phyloP scores from a whole-genome alignment of 2,797 vertebrate species.

The Thunnus albacares region DNA sequence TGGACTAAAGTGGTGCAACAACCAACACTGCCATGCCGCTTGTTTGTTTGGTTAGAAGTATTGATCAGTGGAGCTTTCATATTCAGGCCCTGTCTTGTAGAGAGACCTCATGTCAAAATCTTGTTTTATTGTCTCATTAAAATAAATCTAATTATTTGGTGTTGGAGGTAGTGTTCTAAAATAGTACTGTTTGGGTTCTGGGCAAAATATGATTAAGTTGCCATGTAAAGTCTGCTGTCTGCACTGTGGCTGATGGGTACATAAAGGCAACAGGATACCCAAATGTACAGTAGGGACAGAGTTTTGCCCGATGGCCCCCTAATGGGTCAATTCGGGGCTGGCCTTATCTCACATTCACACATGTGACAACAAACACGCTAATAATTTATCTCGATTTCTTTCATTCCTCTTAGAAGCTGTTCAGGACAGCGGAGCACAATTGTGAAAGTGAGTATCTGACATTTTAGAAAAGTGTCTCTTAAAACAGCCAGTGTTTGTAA shows the following conservation, averaged over 20 bases:
- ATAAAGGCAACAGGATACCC: background rate
- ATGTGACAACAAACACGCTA: background rate
- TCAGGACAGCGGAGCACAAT: background rate
- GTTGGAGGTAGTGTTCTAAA: no score
- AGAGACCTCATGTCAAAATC: no score
- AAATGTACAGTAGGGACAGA: constrained; percentile 2
- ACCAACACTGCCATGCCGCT: no score
- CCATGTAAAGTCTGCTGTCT: background rate
- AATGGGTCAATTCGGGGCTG: constrained; percentile 7
- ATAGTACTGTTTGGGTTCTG: background rate
- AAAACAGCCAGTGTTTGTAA: constrained; percentile 1
- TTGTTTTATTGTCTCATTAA: no score
- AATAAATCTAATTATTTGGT: no score
- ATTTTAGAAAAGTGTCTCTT: background rate
- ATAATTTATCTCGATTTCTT: constrained; percentile 3
- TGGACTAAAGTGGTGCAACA: no score
- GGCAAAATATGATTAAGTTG: constrained; percentile 22
- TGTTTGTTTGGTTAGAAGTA: no score
- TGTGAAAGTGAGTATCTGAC: background rate
- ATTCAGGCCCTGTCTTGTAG: no score
- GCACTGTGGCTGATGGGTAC: no score
- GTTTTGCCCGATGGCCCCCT: background rate
- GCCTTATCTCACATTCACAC: constrained; percentile 10
- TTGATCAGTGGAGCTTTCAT: no score
- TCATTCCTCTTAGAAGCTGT: background rate